Evolutionary conservation across 2,113 vertebrate genomes (phyloP), one percentile per base, ranked within the genome.

Genomic region (Clarias batrachus): DNA sequence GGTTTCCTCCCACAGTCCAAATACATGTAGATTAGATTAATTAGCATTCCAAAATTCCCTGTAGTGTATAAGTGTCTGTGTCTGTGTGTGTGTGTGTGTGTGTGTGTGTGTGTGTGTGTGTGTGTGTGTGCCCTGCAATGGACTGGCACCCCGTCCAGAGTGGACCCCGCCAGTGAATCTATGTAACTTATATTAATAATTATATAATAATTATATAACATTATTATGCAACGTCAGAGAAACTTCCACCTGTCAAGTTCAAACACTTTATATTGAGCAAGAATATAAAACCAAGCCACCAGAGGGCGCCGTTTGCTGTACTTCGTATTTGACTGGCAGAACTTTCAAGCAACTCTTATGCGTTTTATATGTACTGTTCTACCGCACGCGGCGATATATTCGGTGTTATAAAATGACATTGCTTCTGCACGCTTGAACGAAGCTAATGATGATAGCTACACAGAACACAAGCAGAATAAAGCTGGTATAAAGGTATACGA

Each of bases 291-390:
- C 1, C 30, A 1, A 62, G 12, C 82, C 88, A 77, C 17, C 14
- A 87, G 85, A 78, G 27, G 85, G 82, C 83, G 62, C 82, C 48
- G 3, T 78, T 87, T 12, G 17, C 21, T 41, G 19, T 8, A 27
- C 9, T 74, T 30, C 48, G 5, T 59, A 66, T 81, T 66, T 10
- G 21, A 57, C 56, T 52, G 17, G 2, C 41, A 71, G 60, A 88
- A 89, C 59, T 83, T 83, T 86, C 7, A 63, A 48, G 60, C 54
- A 8, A 33, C 17, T 63, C 60, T 23, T n/a, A 12, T 33, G 30
- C 19, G 30, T 68, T 56, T 70, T 54, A 19, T 23, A 17, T 79
- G 14, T 11, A 16, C 52, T 37, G 79, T 21, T 13, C 5, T 23
- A 25, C 17, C 10, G 13, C 33, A 6, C 17, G 1, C 16, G 27